Evolutionary conservation across 92 coral and sea anemone genomes (phyloP), one percentile per base, ranked within the genome.

Genomic region (Heteractis magnifica): DNA sequence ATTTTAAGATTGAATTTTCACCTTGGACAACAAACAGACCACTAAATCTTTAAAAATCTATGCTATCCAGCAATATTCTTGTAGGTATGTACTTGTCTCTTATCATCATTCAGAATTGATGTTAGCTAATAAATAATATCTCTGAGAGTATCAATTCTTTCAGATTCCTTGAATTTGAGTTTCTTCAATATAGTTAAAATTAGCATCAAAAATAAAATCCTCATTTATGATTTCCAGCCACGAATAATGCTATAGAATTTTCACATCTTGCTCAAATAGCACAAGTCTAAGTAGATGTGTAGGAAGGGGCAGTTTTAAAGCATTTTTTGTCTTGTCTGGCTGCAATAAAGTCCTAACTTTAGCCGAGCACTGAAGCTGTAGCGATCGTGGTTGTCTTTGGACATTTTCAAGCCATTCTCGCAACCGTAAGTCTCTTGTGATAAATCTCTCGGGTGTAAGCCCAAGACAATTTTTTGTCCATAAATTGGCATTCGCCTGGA

Each of bases 401-500:
- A 97, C 86, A 76, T 81, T 88, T 52, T 94, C 97, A 90, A 97
- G 90, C 94, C 98, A 90, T 71, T 94, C 95, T 52, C 92, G 92
- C 56, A 97, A 90, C 79, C 95, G 91, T 77, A 84, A 72, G 80
- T 94, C 94, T 55, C 93, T 97, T 55, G 94, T 97, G 51, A 95
- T 98, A 89, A 94, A 90, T 71, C 96, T 89, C 81, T 94, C 91
- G 6, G 99, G 97, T 79, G 95, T 81, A 23, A 92, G 90, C 52
- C 99, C 99, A 64, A 92, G 91, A 74, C 97, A 95, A 86, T 97
- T 93, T 82, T 92, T 92, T 71, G 93, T 92, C 94, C 98, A 97
- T 88, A 97, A 92, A 81, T 92, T 97, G 77, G 98, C 99, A 89
- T 93, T 95, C 26, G 98, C 98, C 87, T 97, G 99, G 18, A 97